Percentiles rank a stretch among this genome's conserved stretches.
Evolutionary conservation across 2,888 invertebrate species (phyloP).

Genomic region (Drosophila ezoana): DNA sequence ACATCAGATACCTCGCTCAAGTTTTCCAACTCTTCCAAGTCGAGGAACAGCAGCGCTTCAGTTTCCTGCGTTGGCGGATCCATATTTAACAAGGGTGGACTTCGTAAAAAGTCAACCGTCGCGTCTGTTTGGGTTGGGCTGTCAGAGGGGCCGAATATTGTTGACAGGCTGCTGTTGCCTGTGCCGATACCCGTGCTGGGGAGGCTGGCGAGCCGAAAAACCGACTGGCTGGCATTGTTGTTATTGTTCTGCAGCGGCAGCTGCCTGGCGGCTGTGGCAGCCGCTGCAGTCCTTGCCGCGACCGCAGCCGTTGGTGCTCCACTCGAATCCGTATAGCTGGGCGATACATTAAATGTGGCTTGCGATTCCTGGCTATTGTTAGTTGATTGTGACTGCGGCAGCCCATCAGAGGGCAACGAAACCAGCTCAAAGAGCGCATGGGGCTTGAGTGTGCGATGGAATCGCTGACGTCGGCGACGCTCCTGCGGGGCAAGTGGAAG

Average conservation of each 20-base stretch:
- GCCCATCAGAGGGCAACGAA: constrained; percentile 1
- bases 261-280: neutral
- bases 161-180: neutral
- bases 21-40: neutral
- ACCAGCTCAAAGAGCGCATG: constrained; percentile 34
- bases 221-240: constrained; percentile 44
- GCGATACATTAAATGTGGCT: constrained; percentile 1
- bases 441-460: constrained; percentile 36
- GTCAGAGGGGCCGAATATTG: neutral
- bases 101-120: neutral
- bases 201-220: constrained; percentile 60
- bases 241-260: neutral
- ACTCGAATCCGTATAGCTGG: neutral
- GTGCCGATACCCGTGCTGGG: constrained; percentile 50
- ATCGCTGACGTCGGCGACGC: constrained; percentile 50
- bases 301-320: neutral
- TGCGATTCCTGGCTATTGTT: neutral
- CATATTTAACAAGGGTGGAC: constrained; percentile 38
- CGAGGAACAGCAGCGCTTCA: constrained; percentile 11
- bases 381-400: neutral
- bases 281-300: neutral
- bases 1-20: neutral
- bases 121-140: neutral
- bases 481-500: constrained; percentile 10
- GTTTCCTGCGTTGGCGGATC: constrained; percentile 19